Evolutionary conservation across 2,797 vertebrate genomes (phyloP).

Genomic region (Oryzias dopingdopingensis): DNA sequence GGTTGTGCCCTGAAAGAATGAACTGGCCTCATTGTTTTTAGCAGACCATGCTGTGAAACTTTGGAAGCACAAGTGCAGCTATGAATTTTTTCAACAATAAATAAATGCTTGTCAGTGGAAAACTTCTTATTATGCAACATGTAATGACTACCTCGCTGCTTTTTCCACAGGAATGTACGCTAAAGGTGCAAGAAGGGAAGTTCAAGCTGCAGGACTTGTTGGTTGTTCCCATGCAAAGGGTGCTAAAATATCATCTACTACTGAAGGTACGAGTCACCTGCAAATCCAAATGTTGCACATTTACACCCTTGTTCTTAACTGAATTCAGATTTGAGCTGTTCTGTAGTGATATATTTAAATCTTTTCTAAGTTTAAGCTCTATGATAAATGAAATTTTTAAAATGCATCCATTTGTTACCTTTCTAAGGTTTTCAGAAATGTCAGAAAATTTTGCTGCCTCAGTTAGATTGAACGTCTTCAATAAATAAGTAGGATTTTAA

Average conservation of each 20-base stretch:
- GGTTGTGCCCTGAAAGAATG: conserved; percentile 37
- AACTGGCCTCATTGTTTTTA: conserved; percentile 39
- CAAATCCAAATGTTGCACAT: no score
- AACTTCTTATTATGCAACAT: conserved; percentile 29
- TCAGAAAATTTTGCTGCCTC: no score
- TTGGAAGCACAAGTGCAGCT: conserved; percentile 28
- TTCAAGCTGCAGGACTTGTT: conserved; percentile 96
- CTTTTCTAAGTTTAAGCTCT: no score
- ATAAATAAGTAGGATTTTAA: no score
- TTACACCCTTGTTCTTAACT: no score
- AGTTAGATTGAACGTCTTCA: no score
- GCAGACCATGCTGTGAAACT: conserved; percentile 27
- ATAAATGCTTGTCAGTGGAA: conserved; percentile 34
- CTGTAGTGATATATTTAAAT: no score
- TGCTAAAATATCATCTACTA: conserved; percentile 95
- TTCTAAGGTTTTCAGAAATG: no score
- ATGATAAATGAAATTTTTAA: no score
- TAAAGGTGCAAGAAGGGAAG: conserved; percentile 96
- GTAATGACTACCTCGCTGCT: conserved; percentile 14
- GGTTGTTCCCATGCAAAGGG: conserved; percentile 97
- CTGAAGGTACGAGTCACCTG: conserved; percentile 83
- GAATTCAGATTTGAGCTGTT: no score
- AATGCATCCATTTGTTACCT: no score
- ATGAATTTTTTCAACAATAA: conserved; percentile 40
- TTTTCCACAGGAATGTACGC: conserved; percentile 73